phyloP scores from a whole-genome alignment of 2,797 vertebrate species.

The Pogonophryne albipinna region DNA sequence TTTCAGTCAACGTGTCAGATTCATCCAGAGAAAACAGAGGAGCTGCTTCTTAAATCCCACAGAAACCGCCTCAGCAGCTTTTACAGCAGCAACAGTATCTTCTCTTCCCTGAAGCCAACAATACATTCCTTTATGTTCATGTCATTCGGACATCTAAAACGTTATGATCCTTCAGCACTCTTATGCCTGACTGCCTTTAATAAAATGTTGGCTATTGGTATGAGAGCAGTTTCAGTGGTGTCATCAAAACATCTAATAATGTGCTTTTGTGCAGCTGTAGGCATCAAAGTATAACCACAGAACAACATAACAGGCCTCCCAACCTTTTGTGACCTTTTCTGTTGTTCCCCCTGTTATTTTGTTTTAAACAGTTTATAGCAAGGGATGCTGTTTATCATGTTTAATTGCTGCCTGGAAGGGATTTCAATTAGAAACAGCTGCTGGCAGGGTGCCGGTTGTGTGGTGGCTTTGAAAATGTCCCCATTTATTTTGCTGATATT shows the following conservation, averaged over 20 bases:
- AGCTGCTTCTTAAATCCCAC: slow-evolving; percentile 1
- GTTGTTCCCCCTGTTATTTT: neutral
- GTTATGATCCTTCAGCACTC: slow-evolving; percentile 37
- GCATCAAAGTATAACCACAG: slow-evolving; percentile 4
- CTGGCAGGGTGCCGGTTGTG: slow-evolving; percentile 9
- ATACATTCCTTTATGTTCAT: slow-evolving; percentile 39
- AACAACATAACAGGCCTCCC: neutral
- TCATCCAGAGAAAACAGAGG: slow-evolving; percentile 36
- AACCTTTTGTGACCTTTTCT: slow-evolving; percentile 2
- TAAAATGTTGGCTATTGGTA: slow-evolving; percentile 28
- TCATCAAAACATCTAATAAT: slow-evolving; percentile 28
- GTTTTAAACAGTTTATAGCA: neutral
- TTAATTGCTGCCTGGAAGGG: slow-evolving; percentile 17
- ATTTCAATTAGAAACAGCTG: slow-evolving; percentile 42
- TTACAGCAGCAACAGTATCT: neutral
- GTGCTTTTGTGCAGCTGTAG: slow-evolving; percentile 16
- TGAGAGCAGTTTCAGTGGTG: slow-evolving; percentile 25
- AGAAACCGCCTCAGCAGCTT: slow-evolving; percentile 1
- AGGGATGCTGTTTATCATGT: slow-evolving; percentile 26
- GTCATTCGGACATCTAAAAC: slow-evolving; percentile 29
- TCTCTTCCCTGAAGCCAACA: slow-evolving; percentile 19
- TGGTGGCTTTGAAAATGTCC: slow-evolving; percentile 19
- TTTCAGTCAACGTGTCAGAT: slow-evolving; percentile 38
- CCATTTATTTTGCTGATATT: slow-evolving; percentile 21
- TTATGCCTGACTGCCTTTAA: slow-evolving; percentile 18